Base-by-base conservation (phyloP, 2,113 vertebrate species). In the Semnopithecus entellus region DNA sequence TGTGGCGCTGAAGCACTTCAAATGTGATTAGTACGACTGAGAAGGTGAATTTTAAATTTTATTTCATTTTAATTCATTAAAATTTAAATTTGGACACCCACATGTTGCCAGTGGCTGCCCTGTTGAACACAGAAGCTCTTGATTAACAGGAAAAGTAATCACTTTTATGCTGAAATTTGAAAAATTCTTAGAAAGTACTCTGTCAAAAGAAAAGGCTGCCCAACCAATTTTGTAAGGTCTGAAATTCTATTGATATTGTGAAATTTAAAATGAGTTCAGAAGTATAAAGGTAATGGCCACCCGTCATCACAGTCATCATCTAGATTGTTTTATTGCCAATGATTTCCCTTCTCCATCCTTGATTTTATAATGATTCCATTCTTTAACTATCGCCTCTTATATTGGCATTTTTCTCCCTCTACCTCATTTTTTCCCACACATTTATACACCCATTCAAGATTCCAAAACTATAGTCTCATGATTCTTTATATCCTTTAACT, bases 61-160 rank as follows among this genome's bases (percentile, higher is more conserved):
- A 32, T 83, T 83, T 81, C 13, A 84, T 82, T 96, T 89, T 82
- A 92, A 38, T 59, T 86, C 68, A 50, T 76, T 73, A 73, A 88
- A 91, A 18, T 70, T 72, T n/a, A 94, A 87, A 91, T 64, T n/a
- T 57, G n/a, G 7, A 32, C 25, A 38, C 3, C 3, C 11, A 43
- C 8, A 5, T 30, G 7, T 40, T 90, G 22, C 68, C 55, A 87
- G 14, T 64, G 7, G 52, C 61, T 64, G 25, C 35, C 22, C 5
- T 73, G 32, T 7, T 18, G 0, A 18, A 80, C 1, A n/a, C 32
- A 48, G 35, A 80, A 94, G 25, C 25, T 80, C 23, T 72, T 81
- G 55, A 61, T 5, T 22, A 8, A 68, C 6, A 55, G 13, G 55
- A 89, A 52, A 45, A 76, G 27, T 85, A 7, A 90, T 9, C 3